Conservation (phyloP, 2,797 vertebrate genomes). For the Sphaeramia orbicularis region DNA sequence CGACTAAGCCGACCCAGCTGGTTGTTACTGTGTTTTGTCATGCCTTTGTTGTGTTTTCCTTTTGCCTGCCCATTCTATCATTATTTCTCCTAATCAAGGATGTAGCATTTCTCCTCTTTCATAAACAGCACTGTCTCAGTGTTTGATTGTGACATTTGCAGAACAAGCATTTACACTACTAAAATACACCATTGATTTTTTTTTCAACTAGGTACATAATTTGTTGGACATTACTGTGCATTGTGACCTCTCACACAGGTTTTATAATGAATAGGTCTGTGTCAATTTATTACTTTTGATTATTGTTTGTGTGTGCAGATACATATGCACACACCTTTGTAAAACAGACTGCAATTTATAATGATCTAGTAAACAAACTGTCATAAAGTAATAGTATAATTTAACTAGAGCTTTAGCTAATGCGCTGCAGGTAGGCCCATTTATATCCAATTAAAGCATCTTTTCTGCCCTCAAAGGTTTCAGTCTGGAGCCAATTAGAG, state of each 20-base stretch:
- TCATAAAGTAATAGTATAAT: conserved; percentile 20
- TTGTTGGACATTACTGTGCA: conserved; percentile 2
- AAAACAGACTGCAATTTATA: conserved; percentile 8
- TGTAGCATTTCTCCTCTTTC: conserved; percentile 38
- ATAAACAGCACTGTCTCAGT: conserved; percentile 26
- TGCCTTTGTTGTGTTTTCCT: conserved; percentile 71
- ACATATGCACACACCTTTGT: not conserved
- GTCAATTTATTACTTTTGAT: no score
- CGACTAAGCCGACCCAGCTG: conserved; percentile 48
- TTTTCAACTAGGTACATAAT: conserved; percentile 14
- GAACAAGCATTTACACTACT: conserved; percentile 17
- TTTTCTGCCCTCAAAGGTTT: conserved; percentile 66
- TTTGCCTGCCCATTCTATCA: conserved; percentile 62
- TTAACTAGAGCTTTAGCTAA: conserved; percentile 30
- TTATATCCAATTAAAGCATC: conserved; percentile 70
- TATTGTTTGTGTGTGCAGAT: not conserved
- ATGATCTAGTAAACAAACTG: conserved; percentile 22
- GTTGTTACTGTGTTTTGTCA: conserved; percentile 55
- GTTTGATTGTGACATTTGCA: conserved; percentile 11
- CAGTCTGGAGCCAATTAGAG: conserved; percentile 74
- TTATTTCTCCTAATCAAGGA: conserved; percentile 68
- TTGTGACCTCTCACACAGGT: conserved; percentile 22
- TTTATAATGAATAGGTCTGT: conserved; percentile 15
- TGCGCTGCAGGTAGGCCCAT: conserved; percentile 61
- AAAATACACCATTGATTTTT: conserved; percentile 4